Percentiles rank a stretch among this genome's conserved stretches.
phyloP scores from a whole-genome alignment of 2,888 invertebrate species.

The Pollenia amentaria region DNA sequence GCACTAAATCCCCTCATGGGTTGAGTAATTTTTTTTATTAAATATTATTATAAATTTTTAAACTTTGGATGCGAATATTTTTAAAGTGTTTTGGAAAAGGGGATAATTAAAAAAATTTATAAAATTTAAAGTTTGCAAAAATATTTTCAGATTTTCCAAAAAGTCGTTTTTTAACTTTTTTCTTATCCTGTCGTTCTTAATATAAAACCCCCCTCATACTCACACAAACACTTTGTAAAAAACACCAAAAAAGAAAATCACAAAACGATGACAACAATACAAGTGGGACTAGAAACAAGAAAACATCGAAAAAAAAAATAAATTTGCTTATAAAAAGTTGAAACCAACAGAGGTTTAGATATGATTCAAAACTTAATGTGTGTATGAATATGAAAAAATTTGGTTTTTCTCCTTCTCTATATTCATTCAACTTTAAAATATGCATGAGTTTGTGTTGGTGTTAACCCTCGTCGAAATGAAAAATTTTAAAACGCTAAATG shows the following conservation, averaged over 20 bases:
- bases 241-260: neutral
- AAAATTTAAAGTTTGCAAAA: no score
- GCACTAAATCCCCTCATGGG: no score
- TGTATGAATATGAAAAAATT: constrained; percentile 6
- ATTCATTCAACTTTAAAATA: neutral
- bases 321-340: constrained; percentile 13
- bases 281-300: constrained; percentile 4
- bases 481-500: no score
- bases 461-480: no score
- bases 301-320: neutral
- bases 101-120: no score
- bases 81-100: no score
- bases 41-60: no score
- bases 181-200: neutral
- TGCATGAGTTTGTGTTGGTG: constrained; percentile 1
- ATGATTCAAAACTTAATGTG: constrained; percentile 25
- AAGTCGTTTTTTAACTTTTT: no score
- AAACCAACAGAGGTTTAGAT: constrained; percentile 23
- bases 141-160: no score
- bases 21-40: no score
- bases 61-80: no score
- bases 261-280: constrained; percentile 28
- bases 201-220: neutral
- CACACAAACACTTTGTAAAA: neutral
- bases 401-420: neutral